phyloP scores from a whole-genome alignment of 2,113 vertebrate species.

The Archocentrus centrarchus region DNA sequence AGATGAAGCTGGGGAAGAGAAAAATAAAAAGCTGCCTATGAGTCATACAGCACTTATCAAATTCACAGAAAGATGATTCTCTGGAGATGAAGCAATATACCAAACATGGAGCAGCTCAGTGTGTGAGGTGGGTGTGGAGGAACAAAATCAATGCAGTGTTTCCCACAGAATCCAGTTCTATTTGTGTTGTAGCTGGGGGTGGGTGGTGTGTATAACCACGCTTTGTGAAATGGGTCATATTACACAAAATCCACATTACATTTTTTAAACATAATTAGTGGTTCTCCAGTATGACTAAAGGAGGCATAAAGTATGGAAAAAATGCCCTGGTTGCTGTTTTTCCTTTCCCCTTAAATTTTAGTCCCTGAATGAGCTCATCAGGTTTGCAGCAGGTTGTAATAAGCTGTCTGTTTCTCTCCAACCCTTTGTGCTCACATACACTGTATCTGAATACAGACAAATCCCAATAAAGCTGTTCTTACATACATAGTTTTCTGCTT shows the following conservation, averaged over 20 bases:
- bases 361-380: background rate
- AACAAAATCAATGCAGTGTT: background rate
- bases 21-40: background rate
- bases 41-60: background rate
- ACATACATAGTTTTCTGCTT: no score
- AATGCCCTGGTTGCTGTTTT: background rate
- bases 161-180: background rate
- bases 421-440: background rate
- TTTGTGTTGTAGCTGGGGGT: background rate
- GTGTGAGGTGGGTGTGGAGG: background rate
- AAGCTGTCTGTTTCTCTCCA: background rate
- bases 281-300: background rate
- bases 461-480: background rate
- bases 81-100: background rate
- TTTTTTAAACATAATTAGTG: background rate
- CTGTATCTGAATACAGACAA: background rate
- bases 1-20: slow-evolving; percentile 85
- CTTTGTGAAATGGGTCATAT: background rate
- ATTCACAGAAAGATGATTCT: background rate
- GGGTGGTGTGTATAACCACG: background rate
- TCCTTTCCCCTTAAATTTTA: background rate
- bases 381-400: background rate
- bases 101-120: background rate
- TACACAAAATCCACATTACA: background rate
- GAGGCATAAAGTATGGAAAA: background rate